Base-by-base conservation (phyloP, 2,113 vertebrate species). In the Cathartes aura region DNA sequence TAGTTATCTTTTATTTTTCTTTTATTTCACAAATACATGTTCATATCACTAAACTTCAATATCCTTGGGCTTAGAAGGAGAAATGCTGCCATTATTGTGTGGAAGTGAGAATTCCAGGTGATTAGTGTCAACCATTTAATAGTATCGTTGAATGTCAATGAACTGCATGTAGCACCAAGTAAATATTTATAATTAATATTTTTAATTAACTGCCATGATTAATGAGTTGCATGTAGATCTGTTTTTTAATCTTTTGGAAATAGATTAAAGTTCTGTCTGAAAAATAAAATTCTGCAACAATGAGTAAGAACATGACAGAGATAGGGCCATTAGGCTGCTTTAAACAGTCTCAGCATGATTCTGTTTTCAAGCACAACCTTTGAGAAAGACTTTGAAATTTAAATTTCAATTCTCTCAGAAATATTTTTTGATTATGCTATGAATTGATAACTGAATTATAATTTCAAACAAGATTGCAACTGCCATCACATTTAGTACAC, bases 321-420 rank as follows among this genome's bases (percentile, higher is more conserved):
- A 40, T 5, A 43, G 56, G n/a, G 29, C 13, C 0, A 0, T 52
- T n/a, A 74, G 60, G 3, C 12, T 68, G 24, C 30, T 6, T 50
- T 66, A n/a, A 89, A 43, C 5, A 59, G 4, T 50, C 32, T 63
- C 55, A 55, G 8, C 18, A 36, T 50, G 15, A 40, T 29, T 52
- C n/a, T 60, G 9, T 7, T 93, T 55, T 58, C 68, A 89, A 71
- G 52, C 5, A 40, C 6, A 52, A 5, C 4, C 2, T 42, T 81
- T 50, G 30, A 82, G 15, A 76, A 1, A 48, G 6, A 76, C 15
- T 66, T 71, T 55, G 78, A 72, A 81, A 94, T 34, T 56, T 50
- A 74, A 70, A 66, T 18, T 38, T 48, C 7, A n/a, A 0, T 70
- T 60, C 5, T 74, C 26, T n/a, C 5, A 42, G 64, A 71, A 60